Base-by-base conservation (phyloP, 92 coral and sea anemone genomes). In the Phenganax subtilis region DNA sequence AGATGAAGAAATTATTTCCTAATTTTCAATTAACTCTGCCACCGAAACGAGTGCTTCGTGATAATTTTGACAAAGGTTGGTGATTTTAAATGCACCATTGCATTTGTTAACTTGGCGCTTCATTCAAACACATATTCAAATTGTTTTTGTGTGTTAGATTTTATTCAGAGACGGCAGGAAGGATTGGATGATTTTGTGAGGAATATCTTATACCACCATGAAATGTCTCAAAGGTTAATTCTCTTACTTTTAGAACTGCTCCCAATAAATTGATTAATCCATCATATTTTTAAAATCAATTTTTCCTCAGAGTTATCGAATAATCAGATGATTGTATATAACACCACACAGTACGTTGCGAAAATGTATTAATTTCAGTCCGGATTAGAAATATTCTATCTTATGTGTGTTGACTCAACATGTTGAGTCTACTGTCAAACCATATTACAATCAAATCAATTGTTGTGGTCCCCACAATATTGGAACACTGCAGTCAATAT, bases 31-130 rank as follows among this genome's bases (percentile, higher is more conserved):
- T 94, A 28, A 51, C 89, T 54, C 88, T 94, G 15, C 98, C 98
- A 28, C 92, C 90, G 10, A 90, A 87, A 69, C 85, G 98, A 57
- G 67, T 92, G 55, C 85, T 94, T 86, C 84, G 90, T 58, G 96
- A 92, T 80, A 94, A 94, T 84, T 94, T 94, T 83, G 86, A 88
- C 58, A 84, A 88, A 94, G 98, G 98, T 93, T 15, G 82, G 28
- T 37, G 52, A 7, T 70, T 31, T 14, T 59, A 6, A 1, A 59
- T 59, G 2, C 27, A 14, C 27, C 27, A 59, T 14, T 59, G 47
- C 47, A 37, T 37, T 37, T 37, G 47, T 37, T 37, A 37, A 37
- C 47, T 5, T 37, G 47, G 5, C 5, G 47, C 47, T 37, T 37
- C 3, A 37, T 37, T 37, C 47, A 37, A 37, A 37, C 47, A 37